phyloP scores from a whole-genome alignment of 1,140 invertebrate genomes.

The Panagrolaimus sp. region DNA sequence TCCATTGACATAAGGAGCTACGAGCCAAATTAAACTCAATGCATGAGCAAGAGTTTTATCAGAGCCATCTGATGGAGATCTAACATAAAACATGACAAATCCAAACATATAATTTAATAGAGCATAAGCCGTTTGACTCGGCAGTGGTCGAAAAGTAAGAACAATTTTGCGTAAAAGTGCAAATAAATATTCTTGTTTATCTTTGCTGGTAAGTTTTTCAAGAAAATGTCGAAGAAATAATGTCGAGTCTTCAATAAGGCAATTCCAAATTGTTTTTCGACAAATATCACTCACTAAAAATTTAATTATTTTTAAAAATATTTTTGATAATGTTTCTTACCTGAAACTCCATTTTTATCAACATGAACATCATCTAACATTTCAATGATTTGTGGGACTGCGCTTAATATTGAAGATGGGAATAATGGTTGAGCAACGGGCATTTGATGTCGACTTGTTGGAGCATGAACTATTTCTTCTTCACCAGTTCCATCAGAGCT shows the following conservation, averaged over 20 bases:
- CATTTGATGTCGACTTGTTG: conserved; percentile 62
- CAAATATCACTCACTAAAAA: conserved; percentile 64
- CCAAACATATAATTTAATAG: conserved; percentile 97
- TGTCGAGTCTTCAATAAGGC: conserved; percentile 92
- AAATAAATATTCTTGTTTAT: conserved; percentile 90
- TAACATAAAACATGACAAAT: conserved; percentile 97
- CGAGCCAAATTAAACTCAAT: conserved; percentile 90
- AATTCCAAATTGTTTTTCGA: conserved; percentile 79
- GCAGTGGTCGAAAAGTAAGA: conserved; percentile 81
- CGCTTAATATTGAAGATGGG: conserved; percentile 87
- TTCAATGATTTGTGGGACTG: conserved; percentile 86
- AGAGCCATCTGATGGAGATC: conserved; percentile 84
- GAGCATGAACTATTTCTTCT: conserved; percentile 6
- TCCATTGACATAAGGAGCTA: conserved; percentile 84
- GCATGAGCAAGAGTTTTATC: conserved; percentile 87
- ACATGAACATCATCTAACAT: conserved; percentile 91
- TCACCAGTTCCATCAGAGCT: conserved; percentile 15
- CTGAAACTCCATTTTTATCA: conserved; percentile 74
- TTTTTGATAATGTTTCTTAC: conserved; percentile 67
- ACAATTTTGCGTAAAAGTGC: conserved; percentile 83
- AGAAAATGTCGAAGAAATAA: conserved; percentile 89
- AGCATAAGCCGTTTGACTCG: conserved; percentile 95
- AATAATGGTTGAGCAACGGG: conserved; percentile 87
- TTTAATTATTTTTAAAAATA: conserved; percentile 10
- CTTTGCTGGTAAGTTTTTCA: conserved; percentile 81